Evolutionary conservation across 2,797 vertebrate genomes (phyloP).

Genomic region (Acanthurus lineatus): DNA sequence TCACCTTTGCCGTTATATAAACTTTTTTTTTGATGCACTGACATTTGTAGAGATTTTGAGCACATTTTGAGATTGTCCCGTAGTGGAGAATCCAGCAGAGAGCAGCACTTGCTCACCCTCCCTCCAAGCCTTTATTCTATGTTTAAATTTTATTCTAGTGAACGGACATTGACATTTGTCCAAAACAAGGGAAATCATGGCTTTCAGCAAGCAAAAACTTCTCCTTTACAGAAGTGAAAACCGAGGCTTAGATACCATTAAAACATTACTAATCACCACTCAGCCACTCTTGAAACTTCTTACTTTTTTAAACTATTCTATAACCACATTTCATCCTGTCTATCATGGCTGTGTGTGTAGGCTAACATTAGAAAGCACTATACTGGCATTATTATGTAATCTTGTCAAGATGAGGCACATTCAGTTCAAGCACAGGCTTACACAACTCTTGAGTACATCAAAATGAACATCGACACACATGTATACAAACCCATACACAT

Average conservation of each 20-base stretch:
- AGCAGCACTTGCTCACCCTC: slow-evolving; percentile 51
- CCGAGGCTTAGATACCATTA: slow-evolving; percentile 3
- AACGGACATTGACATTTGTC: not conserved
- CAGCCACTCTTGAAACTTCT: not conserved
- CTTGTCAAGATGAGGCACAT: slow-evolving; percentile 37
- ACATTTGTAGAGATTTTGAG: slow-evolving; percentile 9
- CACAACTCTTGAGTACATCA: slow-evolving; percentile 29
- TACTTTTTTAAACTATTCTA: slow-evolving; percentile 12
- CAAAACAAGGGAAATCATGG: slow-evolving; percentile 16
- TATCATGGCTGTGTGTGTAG: slow-evolving; percentile 12
- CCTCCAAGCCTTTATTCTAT: slow-evolving; percentile 10
- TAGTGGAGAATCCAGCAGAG: slow-evolving; percentile 50
- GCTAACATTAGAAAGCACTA: slow-evolving; percentile 19
- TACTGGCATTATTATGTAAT: slow-evolving; percentile 54
- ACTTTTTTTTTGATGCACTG: not conserved
- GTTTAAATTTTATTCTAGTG: slow-evolving; percentile 26
- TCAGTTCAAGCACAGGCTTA: slow-evolving; percentile 44
- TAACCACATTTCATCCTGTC: not conserved
- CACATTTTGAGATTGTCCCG: slow-evolving; percentile 24
- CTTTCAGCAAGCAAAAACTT: slow-evolving; percentile 7
- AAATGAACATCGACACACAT: slow-evolving; percentile 48
- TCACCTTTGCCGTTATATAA: not conserved
- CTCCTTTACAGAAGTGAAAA: not conserved
- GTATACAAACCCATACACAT: slow-evolving; percentile 46
- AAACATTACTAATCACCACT: not conserved